Percentiles rank a stretch among this genome's conserved stretches.
Evolutionary conservation across 1,140 invertebrate species (phyloP).

Genomic region (Phenacoccus solenopsis): DNA sequence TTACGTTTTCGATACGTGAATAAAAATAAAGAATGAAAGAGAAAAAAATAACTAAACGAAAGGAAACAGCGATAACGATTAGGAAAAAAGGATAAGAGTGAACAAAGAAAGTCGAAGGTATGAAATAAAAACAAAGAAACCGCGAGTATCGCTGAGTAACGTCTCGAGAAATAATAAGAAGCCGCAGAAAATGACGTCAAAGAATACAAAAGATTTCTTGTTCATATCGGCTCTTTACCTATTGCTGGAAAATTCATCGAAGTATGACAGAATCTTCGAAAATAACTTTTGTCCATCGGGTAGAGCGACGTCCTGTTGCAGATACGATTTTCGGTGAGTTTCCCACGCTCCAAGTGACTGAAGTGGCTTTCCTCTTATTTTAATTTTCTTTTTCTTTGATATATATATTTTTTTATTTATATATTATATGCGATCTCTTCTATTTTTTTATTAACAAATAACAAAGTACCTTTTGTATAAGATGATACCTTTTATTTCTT

Average conservation of each 20-base stretch:
- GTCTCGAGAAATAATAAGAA: too few species aligned
- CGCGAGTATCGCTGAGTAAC: too few species aligned
- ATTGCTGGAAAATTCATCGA: background rate
- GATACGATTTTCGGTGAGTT: background rate
- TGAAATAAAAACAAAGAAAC: too few species aligned
- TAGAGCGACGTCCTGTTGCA: background rate
- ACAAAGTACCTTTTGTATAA: background rate
- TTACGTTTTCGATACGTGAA: too few species aligned
- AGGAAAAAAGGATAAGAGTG: too few species aligned
- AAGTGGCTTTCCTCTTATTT: background rate
- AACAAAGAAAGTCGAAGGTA: too few species aligned
- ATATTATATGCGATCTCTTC: background rate
- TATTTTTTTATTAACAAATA: slow-evolving; percentile 4
- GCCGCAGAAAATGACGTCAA: background rate
- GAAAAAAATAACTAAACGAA: too few species aligned
- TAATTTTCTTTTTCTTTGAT: slow-evolving; percentile 3
- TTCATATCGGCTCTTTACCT: background rate
- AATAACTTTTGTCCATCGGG: background rate
- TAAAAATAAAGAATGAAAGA: too few species aligned
- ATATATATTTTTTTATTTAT: background rate
- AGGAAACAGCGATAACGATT: too few species aligned
- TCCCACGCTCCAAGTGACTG: background rate
- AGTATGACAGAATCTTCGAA: background rate
- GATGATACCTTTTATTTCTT: slow-evolving; percentile 1
- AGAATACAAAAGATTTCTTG: background rate